Percentiles rank a stretch among this genome's conserved stretches.
Evolutionary conservation across 2,888 invertebrate genomes (phyloP).

Genomic region (Chaetogeoica ovagalla): DNA sequence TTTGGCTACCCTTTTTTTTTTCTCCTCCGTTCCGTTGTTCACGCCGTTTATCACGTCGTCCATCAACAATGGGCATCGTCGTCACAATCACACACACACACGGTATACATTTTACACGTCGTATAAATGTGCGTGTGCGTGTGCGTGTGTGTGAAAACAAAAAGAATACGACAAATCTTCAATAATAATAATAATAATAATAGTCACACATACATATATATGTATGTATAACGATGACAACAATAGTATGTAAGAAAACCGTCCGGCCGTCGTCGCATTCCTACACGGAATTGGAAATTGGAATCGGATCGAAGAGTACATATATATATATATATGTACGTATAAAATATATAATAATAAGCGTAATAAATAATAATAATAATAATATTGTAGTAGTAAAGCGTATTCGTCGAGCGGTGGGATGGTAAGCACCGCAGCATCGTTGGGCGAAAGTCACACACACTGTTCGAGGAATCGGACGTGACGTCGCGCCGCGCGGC

Average conservation of each 20-base stretch:
- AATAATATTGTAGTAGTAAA: no score
- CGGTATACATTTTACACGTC: background rate
- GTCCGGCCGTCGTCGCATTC: constrained; percentile 38
- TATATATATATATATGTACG: no score
- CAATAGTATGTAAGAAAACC: constrained; percentile 37
- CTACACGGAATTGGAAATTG: constrained; percentile 51
- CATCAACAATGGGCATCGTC: constrained; percentile 48
- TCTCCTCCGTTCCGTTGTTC: constrained; percentile 29
- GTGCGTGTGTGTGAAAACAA: constrained; percentile 44
- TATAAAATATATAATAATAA: no score
- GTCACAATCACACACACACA: constrained; percentile 31
- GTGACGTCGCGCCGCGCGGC: constrained; percentile 28
- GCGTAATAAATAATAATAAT: no score
- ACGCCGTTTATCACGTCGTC: constrained; percentile 35
- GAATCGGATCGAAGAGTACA: constrained; percentile 36
- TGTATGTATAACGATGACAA: constrained; percentile 14
- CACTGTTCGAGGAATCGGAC: no score
- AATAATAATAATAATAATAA: constrained; percentile 15
- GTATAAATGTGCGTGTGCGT: background rate
- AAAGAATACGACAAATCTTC: constrained; percentile 47
- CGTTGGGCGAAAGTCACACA: background rate
- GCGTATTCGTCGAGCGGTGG: no score
- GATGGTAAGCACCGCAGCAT: no score
- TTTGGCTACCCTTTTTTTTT: constrained; percentile 47
- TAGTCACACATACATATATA: no score